Evolutionary conservation across 2,797 vertebrate genomes (phyloP).

Genomic region (Pteropus rufus): DNA sequence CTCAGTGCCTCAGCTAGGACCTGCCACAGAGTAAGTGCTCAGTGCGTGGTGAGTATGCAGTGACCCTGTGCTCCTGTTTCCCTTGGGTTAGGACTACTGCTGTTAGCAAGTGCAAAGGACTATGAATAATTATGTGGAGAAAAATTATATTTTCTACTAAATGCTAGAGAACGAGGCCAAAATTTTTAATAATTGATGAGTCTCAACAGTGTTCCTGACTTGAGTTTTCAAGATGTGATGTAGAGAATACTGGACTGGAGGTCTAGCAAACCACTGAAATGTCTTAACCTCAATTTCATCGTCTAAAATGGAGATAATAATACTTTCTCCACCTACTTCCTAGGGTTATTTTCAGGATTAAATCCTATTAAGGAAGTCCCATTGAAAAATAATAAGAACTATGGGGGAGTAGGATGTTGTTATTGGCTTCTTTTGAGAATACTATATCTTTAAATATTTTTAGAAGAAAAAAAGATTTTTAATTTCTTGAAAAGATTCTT

Average conservation of each 20-base stretch:
- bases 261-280: neutral
- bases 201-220: neutral
- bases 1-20: neutral
- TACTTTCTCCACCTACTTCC: neutral
- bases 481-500: neutral
- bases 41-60: neutral
- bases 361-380: neutral
- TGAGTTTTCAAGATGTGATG: neutral
- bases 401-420: neutral
- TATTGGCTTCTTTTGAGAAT: constrained; percentile 17
- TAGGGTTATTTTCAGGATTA: neutral
- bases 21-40: neutral
- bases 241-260: neutral
- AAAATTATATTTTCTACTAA: neutral
- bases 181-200: neutral
- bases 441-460: neutral
- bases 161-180: neutral
- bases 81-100: neutral
- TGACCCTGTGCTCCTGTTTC: neutral
- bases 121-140: neutral
- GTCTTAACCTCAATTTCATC: neutral
- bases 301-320: neutral
- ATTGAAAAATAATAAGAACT: neutral
- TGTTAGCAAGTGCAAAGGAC: neutral
- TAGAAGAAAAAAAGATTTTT: neutral